Conservation (phyloP, 2,888 invertebrate genomes). For the Parnassius smintheus region DNA sequence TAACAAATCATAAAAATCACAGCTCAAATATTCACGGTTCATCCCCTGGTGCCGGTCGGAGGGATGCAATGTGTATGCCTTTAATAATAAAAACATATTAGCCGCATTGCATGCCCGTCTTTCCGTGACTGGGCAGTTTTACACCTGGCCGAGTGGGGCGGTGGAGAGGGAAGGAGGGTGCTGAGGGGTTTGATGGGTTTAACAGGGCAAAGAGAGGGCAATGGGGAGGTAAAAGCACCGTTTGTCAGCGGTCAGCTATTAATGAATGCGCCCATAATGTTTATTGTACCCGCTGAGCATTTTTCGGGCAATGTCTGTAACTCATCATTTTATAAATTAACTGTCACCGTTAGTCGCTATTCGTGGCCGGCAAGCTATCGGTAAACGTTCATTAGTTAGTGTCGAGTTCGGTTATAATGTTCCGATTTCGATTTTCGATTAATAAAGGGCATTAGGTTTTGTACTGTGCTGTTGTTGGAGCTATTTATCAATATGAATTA, state of each 20-base stretch:
- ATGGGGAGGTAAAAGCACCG: slow-evolving; percentile 63
- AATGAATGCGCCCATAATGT: slow-evolving; percentile 76
- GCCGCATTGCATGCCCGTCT: slow-evolving; percentile 77
- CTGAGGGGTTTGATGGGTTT: slow-evolving; percentile 52
- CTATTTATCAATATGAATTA: slow-evolving; percentile 24
- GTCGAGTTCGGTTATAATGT: slow-evolving; percentile 14
- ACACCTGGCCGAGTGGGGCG: slow-evolving; percentile 72
- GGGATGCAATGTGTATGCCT: slow-evolving; percentile 68
- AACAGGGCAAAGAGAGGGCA: slow-evolving; percentile 54
- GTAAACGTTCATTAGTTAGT: slow-evolving; percentile 16
- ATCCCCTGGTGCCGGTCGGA: slow-evolving; percentile 52
- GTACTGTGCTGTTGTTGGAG: slow-evolving; percentile 1
- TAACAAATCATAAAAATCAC: slow-evolving; percentile 52
- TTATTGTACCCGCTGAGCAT: slow-evolving; percentile 74
- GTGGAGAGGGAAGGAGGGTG: slow-evolving; percentile 38
- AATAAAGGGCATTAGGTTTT: slow-evolving; percentile 23
- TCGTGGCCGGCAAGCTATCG: slow-evolving; percentile 30
- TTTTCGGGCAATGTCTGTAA: slow-evolving; percentile 63
- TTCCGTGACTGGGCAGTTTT: slow-evolving; percentile 79
- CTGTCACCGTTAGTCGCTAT: slow-evolving; percentile 38
- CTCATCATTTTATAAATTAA: slow-evolving; percentile 72
- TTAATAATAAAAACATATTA: slow-evolving; percentile 80
- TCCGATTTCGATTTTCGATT: slow-evolving; percentile 23
- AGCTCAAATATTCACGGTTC: slow-evolving; percentile 73
- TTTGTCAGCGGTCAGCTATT: slow-evolving; percentile 77